Percentiles rank a stretch among this genome's conserved stretches.
phyloP scores from a whole-genome alignment of 2,888 invertebrate species.

The Rambutsinella grinnellia region DNA sequence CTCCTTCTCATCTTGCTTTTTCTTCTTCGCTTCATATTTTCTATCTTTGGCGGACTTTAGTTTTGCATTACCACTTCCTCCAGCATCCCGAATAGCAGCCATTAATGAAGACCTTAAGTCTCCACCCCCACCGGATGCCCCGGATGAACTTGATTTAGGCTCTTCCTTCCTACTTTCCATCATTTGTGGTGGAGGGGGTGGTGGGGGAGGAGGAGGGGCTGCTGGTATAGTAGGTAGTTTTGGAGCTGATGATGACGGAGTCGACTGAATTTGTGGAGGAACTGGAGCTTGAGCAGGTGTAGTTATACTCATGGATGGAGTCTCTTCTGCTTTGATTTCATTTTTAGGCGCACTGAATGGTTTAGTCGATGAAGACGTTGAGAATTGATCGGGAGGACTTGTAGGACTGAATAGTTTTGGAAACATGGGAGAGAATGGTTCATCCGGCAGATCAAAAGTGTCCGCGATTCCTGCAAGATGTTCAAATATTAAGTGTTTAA shows the following conservation, averaged over 20 bases:
- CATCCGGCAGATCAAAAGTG: constrained; percentile 49
- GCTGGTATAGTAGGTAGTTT: constrained; percentile 10
- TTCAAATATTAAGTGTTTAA: not conserved
- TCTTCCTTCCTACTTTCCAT: constrained; percentile 11
- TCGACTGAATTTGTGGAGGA: not conserved
- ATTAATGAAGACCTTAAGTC: constrained; percentile 62
- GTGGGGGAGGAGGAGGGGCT: constrained; percentile 58
- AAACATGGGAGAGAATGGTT: constrained; percentile 21
- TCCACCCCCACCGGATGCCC: constrained; percentile 9
- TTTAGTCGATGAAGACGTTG: not conserved
- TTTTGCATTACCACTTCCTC: constrained; percentile 57
- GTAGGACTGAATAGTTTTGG: constrained; percentile 18
- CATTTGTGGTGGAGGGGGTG: constrained; percentile 54
- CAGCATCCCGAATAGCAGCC: constrained; percentile 66
- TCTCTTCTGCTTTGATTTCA: too few species aligned
- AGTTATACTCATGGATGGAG: too few species aligned
- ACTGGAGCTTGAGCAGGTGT: not conserved
- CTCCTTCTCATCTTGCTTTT: constrained; percentile 63
- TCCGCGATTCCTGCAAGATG: constrained; percentile 58
- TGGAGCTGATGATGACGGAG: not conserved
- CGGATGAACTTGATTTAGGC: not conserved
- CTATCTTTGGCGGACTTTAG: constrained; percentile 62
- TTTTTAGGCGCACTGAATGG: not conserved
- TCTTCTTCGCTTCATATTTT: constrained; percentile 63
- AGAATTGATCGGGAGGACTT: constrained; percentile 2